phyloP scores from a whole-genome alignment of 2,888 invertebrate genomes.

The Globia sparganii region DNA sequence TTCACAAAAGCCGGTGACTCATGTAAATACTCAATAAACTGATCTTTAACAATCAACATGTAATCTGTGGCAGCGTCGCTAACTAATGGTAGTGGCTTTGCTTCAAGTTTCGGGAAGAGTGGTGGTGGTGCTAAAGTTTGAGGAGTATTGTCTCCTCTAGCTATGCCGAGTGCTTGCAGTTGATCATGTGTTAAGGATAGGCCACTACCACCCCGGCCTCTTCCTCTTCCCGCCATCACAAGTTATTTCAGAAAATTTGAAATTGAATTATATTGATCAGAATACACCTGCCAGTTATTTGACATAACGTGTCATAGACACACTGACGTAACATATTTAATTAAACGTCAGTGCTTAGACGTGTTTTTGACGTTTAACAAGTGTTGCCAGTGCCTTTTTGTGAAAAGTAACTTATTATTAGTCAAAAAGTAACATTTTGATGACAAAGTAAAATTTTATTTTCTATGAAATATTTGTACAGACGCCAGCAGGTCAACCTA shows the following conservation, averaged over 20 bases:
- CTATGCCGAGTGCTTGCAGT: constrained; percentile 89
- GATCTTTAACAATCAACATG: constrained; percentile 93
- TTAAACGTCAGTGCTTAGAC: too few species aligned
- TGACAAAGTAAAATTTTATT: too few species aligned
- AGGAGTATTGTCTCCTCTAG: constrained; percentile 89
- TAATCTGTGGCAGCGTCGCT: constrained; percentile 92
- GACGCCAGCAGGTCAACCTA: too few species aligned
- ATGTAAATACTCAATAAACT: constrained; percentile 93
- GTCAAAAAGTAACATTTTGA: too few species aligned
- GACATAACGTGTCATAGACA: constrained; percentile 20
- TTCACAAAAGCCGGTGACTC: constrained; percentile 92
- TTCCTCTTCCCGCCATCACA: constrained; percentile 85
- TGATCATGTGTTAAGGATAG: constrained; percentile 90
- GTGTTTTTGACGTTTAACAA: constrained; percentile 47
- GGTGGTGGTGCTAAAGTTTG: constrained; percentile 90
- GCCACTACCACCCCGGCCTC: constrained; percentile 89
- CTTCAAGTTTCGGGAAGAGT: constrained; percentile 91
- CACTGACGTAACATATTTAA: too few species aligned
- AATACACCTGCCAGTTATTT: constrained; percentile 1
- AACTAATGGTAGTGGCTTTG: constrained; percentile 88
- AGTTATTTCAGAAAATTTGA: constrained; percentile 11
- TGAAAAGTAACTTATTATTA: too few species aligned
- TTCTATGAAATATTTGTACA: too few species aligned
- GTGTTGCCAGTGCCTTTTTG: too few species aligned
- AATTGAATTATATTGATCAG: too few species aligned